Conservation (phyloP, 2,888 invertebrate genomes). For the Metacarcinus magister region DNA sequence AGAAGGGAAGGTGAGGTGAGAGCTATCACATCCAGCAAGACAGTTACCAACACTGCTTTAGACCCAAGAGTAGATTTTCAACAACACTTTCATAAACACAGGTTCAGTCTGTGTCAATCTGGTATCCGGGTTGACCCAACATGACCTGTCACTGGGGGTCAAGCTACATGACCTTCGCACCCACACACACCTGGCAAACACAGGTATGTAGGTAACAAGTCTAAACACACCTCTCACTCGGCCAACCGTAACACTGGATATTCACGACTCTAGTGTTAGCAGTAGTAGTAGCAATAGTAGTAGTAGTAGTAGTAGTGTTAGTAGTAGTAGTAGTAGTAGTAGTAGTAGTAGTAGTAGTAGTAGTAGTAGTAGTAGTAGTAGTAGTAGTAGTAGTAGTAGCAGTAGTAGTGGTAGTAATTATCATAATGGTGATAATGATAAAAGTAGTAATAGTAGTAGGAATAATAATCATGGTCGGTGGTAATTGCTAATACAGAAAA, state of each 20-base stretch:
- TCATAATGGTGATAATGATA: not conserved
- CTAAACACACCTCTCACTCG: too few species aligned
- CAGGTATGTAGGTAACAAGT: too few species aligned
- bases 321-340: not conserved
- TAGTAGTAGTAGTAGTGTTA: not conserved
- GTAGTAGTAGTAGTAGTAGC: not conserved
- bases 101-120: not conserved
- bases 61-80: not conserved
- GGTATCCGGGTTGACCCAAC: not conserved
- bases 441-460: not conserved
- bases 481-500: too few species aligned
- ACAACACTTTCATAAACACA: not conserved
- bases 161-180: too few species aligned
- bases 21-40: not conserved
- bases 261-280: not conserved
- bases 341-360: not conserved
- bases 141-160: not conserved
- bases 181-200: too few species aligned
- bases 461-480: not conserved
- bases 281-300: conserved; percentile 1
- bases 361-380: not conserved
- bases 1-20: not conserved
- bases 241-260: not conserved
- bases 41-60: too few species aligned
- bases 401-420: not conserved